Evolutionary conservation across 2,888 invertebrate species (phyloP).

Genomic region (Rhagonycha fulva): DNA sequence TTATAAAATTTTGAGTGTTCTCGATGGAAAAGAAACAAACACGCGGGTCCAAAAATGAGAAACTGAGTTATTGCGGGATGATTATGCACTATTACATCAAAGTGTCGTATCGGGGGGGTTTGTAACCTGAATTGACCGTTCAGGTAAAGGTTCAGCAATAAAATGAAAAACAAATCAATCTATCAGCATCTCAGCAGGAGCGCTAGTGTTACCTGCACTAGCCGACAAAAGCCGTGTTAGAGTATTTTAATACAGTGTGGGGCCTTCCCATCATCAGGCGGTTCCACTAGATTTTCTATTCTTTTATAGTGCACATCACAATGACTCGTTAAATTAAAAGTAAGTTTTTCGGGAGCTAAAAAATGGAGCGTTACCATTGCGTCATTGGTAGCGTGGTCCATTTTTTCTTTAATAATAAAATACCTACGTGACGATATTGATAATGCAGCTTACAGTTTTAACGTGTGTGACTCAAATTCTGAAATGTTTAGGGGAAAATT

Average conservation of each 20-base stretch:
- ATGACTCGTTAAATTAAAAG: background rate
- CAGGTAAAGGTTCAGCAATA: slow-evolving; percentile 17
- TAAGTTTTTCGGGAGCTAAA: background rate
- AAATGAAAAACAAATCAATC: slow-evolving; percentile 54
- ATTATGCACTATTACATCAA: background rate
- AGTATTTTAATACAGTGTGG: slow-evolving; percentile 43
- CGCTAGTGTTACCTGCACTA: slow-evolving; percentile 44
- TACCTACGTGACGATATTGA: background rate
- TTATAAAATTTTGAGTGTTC: background rate
- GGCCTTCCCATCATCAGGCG: slow-evolving; percentile 25
- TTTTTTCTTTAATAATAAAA: background rate
- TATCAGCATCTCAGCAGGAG: slow-evolving; percentile 53
- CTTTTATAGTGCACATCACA: background rate
- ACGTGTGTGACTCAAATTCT: background rate
- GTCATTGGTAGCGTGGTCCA: too few relatives aligned
- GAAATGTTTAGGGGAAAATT: background rate
- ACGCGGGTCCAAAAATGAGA: background rate
- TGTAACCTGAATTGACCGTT: slow-evolving; percentile 2
- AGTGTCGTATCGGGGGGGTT: background rate
- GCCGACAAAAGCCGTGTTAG: slow-evolving; percentile 55
- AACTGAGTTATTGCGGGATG: background rate
- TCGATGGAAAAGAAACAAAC: background rate
- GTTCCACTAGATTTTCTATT: slow-evolving; percentile 14
- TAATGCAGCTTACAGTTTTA: background rate
- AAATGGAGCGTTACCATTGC: background rate